These are phyloP conservation scores for Meloe dianella DNA, from an alignment of 2,888 invertebrate species.

Conservation along the genomic window DNA sequence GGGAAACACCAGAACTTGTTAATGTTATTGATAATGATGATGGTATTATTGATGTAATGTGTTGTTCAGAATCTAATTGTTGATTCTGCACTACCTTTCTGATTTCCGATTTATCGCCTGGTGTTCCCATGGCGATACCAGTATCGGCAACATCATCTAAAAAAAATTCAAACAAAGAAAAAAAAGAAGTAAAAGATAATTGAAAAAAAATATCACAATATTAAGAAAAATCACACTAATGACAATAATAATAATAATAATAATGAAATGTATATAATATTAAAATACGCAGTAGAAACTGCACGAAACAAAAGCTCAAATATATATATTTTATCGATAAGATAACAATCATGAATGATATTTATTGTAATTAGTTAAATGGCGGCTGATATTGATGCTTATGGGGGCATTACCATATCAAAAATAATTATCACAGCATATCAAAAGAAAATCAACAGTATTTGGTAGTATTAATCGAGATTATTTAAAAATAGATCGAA, in stretches of 20 bases:
- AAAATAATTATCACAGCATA: background rate
- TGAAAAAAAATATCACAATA: constrained; percentile 13
- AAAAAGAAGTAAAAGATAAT: too few relatives aligned
- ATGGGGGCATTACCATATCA: background rate
- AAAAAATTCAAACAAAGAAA: too few relatives aligned
- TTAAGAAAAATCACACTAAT: constrained; percentile 14
- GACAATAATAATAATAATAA: constrained; percentile 13
- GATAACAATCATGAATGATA: constrained; percentile 14
- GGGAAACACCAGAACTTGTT: constrained; percentile 24
- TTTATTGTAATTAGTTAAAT: constrained; percentile 15
- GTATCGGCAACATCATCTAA: constrained; percentile 59
- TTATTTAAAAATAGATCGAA: too few relatives aligned
- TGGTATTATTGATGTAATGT: background rate
- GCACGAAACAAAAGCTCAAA: constrained; percentile 12
- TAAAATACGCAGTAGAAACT: constrained; percentile 13
- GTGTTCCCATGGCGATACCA: constrained; percentile 62
- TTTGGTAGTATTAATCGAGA: too few relatives aligned
- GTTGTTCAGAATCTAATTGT: constrained; percentile 22
- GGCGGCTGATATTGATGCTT: background rate
- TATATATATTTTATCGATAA: constrained; percentile 9
- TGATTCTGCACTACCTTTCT: constrained; percentile 52
- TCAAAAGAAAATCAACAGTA: background rate
- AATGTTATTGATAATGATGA: constrained; percentile 13
- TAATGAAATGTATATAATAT: constrained; percentile 9
- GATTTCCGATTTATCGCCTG: constrained; percentile 58